phyloP scores from a whole-genome alignment of 2,113 vertebrate genomes.

The Brevimyrus niger region DNA sequence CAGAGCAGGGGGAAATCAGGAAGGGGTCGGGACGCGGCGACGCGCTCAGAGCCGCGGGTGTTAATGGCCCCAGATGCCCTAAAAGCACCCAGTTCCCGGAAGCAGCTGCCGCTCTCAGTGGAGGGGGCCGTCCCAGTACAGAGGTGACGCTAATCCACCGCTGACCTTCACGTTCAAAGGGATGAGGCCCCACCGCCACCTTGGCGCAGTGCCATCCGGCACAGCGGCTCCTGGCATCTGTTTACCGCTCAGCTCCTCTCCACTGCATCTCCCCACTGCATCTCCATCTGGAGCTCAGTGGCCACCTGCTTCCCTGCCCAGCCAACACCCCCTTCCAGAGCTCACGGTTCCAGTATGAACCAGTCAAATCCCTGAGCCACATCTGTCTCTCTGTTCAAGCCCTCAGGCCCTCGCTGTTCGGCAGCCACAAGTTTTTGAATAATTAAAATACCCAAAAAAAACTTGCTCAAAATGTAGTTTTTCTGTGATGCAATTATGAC shows the following conservation, averaged over 20 bases:
- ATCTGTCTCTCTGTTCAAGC: not conserved
- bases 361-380: not conserved
- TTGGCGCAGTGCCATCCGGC: slow-evolving; percentile 17
- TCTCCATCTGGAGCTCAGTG: slow-evolving; percentile 45
- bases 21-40: not conserved
- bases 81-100: not conserved
- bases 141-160: not conserved
- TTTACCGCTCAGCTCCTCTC: not conserved
- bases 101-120: not conserved
- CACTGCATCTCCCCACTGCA: not conserved
- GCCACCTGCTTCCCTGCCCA: slow-evolving; percentile 43
- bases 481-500: not conserved
- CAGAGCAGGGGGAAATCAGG: not conserved
- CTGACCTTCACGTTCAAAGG: slow-evolving; percentile 16
- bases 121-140: not conserved
- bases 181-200: slow-evolving; percentile 17
- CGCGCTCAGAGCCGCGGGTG: not conserved
- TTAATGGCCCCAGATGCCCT: not conserved
- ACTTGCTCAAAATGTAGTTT: not conserved
- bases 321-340: slow-evolving; percentile 21
- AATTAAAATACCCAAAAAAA: not conserved
- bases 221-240: slow-evolving; percentile 17
- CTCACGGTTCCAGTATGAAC: not conserved
- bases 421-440: not conserved
- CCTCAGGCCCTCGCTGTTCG: not conserved